Evolutionary conservation across 2,888 invertebrate species (phyloP).

Genomic region (Catocala nupta): DNA sequence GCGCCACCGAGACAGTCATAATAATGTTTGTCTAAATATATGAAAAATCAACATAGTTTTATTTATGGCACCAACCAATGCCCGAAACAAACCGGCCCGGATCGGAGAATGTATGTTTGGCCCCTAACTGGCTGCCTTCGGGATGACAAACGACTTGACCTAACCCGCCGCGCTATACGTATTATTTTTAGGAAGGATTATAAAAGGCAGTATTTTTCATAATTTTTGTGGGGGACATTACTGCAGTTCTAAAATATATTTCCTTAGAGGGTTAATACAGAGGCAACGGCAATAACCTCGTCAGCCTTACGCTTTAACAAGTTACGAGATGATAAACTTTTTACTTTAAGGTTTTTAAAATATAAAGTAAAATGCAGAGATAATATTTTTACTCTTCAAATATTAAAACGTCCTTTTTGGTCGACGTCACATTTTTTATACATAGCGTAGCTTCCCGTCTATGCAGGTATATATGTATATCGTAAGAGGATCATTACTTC

Average conservation of each 20-base stretch:
- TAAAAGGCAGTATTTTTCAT: conserved; percentile 42
- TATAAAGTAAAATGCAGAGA: neutral
- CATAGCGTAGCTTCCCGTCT: too few relatives aligned
- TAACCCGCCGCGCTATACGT: conserved; percentile 47
- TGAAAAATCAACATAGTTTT: too few relatives aligned
- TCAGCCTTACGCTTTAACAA: conserved; percentile 1
- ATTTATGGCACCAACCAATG: too few relatives aligned
- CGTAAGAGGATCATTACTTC: too few relatives aligned
- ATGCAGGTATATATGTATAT: too few relatives aligned
- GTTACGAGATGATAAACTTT: neutral
- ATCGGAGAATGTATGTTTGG: neutral
- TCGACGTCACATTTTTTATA: too few relatives aligned
- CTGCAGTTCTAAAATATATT: conserved; percentile 9
- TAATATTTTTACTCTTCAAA: too few relatives aligned
- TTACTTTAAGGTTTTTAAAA: neutral
- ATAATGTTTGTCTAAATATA: too few relatives aligned
- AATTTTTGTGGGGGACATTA: conserved; percentile 32
- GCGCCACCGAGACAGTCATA: too few relatives aligned
- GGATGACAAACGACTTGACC: conserved; percentile 64
- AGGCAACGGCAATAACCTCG: conserved; percentile 9
- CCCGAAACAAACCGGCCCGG: conserved; percentile 2
- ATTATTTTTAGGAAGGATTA: conserved; percentile 56
- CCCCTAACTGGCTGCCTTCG: conserved; percentile 14
- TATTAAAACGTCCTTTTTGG: too few relatives aligned
- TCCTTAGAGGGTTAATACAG: conserved; percentile 3